These are phyloP conservation scores for Callipepla squamata DNA, from an alignment of 2,113 vertebrate species.

Conservation along the genomic window DNA sequence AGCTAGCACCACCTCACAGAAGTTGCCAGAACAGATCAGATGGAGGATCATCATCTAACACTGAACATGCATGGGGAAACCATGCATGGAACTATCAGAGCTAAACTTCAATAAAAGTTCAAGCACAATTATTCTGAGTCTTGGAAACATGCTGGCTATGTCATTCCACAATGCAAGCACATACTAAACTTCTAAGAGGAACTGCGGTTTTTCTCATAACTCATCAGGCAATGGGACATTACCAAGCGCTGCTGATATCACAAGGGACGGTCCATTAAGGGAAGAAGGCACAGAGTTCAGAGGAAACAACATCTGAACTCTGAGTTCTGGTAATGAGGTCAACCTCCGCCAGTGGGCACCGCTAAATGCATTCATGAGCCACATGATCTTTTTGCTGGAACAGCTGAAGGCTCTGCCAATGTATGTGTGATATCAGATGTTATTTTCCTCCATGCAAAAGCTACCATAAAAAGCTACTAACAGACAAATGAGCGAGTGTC, in stretches of 20 bases:
- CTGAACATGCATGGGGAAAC: background rate
- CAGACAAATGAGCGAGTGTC: background rate
- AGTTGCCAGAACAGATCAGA: background rate
- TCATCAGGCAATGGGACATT: background rate
- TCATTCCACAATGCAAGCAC: background rate
- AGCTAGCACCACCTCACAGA: background rate
- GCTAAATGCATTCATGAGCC: background rate
- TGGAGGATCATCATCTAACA: background rate
- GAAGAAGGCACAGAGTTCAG: background rate
- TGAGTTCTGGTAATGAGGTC: background rate
- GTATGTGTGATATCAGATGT: background rate
- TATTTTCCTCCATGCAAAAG: background rate
- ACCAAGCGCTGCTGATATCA: background rate
- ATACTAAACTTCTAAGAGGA: background rate
- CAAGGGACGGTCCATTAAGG: background rate
- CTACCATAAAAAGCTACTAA: background rate
- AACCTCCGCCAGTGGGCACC: background rate
- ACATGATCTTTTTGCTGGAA: background rate
- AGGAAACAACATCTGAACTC: accelerated
- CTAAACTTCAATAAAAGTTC: background rate
- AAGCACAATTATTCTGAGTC: background rate
- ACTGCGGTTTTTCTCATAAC: background rate
- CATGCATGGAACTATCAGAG: background rate
- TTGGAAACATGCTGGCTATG: background rate
- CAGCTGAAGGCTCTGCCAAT: background rate